phyloP scores from a whole-genome alignment of 2,113 vertebrate species.

The Fulica atra region DNA sequence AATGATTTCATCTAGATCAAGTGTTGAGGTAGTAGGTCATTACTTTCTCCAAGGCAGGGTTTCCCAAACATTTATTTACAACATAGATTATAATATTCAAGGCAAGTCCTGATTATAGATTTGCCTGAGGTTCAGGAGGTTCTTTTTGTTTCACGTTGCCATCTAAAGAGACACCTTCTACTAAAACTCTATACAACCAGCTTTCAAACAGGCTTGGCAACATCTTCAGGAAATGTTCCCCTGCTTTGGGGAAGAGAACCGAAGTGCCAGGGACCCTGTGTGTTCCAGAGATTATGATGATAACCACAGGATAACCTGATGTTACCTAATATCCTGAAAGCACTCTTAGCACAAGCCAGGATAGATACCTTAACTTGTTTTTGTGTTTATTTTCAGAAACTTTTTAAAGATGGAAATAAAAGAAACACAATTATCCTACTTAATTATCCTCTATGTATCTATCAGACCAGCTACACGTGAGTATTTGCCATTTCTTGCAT shows the following conservation, averaged over 20 bases:
- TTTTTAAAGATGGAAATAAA: neutral
- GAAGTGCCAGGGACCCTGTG: neutral
- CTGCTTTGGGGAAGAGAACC: neutral
- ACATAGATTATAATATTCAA: neutral
- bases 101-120: neutral
- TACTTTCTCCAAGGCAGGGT: neutral
- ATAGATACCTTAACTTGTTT: neutral
- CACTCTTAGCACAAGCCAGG: neutral
- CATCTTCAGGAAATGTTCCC: neutral
- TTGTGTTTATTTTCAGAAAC: neutral
- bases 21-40: neutral
- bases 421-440: neutral
- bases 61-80: neutral
- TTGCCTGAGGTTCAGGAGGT: neutral
- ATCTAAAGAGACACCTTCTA: neutral
- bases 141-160: neutral
- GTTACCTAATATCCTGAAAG: neutral
- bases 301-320: neutral
- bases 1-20: neutral
- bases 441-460: neutral
- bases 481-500: neutral
- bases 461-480: neutral
- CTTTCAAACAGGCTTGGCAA: neutral
- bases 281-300: neutral
- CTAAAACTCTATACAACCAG: neutral